A percentile compares a stretch with the other conserved stretches of the same genome.
Evolutionary conservation across 2,113 vertebrate species (phyloP).

Genomic region (Cyanoramphus novaezelandiae): DNA sequence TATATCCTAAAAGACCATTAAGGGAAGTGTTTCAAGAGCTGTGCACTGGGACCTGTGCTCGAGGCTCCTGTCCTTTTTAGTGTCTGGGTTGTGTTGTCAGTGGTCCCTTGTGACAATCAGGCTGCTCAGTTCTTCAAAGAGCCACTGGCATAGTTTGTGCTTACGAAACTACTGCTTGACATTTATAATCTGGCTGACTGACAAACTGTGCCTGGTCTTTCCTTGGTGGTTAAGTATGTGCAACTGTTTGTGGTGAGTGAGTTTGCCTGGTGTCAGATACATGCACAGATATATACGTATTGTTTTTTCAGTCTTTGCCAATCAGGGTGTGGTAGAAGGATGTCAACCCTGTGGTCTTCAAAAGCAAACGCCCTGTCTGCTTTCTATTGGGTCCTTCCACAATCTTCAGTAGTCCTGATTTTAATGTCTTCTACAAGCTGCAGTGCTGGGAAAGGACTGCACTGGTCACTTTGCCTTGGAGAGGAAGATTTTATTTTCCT

Average conservation of each 20-base stretch:
- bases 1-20: neutral
- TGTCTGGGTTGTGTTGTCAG: neutral
- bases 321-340: neutral
- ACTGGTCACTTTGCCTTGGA: neutral
- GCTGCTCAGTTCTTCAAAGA: neutral
- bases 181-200: neutral
- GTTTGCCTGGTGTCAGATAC: neutral
- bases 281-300: neutral
- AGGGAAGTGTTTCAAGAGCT: neutral
- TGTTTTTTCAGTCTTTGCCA: neutral
- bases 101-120: neutral
- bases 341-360: rapidly evolving
- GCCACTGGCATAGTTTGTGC: neutral
- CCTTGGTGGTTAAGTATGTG: neutral
- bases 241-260: neutral
- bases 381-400: neutral
- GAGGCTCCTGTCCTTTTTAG: neutral
- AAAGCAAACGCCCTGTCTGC: neutral
- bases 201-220: neutral
- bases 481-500: neutral
- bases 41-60: neutral
- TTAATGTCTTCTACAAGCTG: neutral
- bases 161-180: neutral
- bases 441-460: neutral
- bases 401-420: neutral